Base-by-base conservation (phyloP, 1,140 invertebrate genomes). In the Ceratina calcarata region DNA sequence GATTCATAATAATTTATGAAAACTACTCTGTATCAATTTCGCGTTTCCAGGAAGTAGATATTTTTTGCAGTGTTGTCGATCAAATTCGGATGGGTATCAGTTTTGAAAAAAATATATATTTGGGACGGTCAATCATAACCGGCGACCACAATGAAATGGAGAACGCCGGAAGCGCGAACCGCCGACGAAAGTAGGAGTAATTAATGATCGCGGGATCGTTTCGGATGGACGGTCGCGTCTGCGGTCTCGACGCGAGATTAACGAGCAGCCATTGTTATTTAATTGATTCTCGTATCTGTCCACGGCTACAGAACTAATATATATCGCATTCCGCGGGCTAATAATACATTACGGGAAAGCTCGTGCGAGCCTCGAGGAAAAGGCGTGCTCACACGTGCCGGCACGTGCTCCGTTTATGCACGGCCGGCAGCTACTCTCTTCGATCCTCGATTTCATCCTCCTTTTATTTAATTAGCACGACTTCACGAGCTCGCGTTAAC, bases 381-480 rank as follows among this genome's bases (percentile, higher is more conserved):
- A 80, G 80, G 70, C 67, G 78, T 27, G 60, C 58, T 45, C 37
- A 71, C 88, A 89, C 88, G 89, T 88, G 89, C n/a, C 85, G 82
- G 20, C 89, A 87, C 89, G 89, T 90, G 89, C 20, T 66, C 51
- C 68, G 75, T 53, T 45, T 71, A 67, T 22, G 66, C 51, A 24
- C 73, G 72, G 49, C 51, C 75, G 62, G 18, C 53, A 16, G 69
- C 69, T 27, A 27, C 66, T 78, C 66, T 81, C 67, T 55, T 20
- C 57, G 64, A 55, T 32, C 78, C 81, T 76, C 89, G 85, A 90
- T 89, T 86, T 83, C 83, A 80, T 83, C 37, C 53, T 70, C 86
- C 88, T 91, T 91, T 92, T 90, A 92, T 92, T 92, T 92, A 91
- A 92, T 92, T 92, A 92, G 89, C 86, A 72, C 84, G 83, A 90